A percentile compares a stretch with the other conserved stretches of the same genome.
Conservation (phyloP, 2,113 vertebrate genomes). For the Alaudala cheleensis region DNA sequence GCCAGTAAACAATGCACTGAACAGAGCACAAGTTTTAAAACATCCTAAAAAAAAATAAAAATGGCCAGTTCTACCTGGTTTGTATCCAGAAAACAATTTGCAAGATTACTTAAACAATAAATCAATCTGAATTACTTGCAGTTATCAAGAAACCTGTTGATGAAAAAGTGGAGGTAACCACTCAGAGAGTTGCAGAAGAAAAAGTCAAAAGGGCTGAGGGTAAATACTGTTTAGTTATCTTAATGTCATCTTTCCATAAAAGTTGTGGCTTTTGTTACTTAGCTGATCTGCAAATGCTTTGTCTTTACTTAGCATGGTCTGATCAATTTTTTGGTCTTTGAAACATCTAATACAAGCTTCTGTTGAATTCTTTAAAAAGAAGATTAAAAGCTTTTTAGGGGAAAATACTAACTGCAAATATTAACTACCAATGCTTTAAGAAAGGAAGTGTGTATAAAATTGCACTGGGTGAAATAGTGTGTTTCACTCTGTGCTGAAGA, state of each 20-base stretch:
- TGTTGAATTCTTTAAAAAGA: not conserved
- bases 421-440: not conserved
- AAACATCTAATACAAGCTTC: not conserved
- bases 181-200: conserved; percentile 73
- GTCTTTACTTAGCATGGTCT: not conserved
- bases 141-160: conserved; percentile 82
- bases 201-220: conserved; percentile 73
- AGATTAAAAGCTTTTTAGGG: not conserved
- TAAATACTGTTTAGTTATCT: conserved; percentile 48
- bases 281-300: not conserved
- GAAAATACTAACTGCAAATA: not conserved
- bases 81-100: not conserved
- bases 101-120: conserved; percentile 42
- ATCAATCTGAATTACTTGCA: conserved; percentile 75
- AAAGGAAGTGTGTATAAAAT: not conserved
- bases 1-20: not conserved
- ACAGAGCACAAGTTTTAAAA: not conserved
- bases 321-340: not conserved
- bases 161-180: conserved; percentile 76
- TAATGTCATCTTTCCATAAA: not conserved
- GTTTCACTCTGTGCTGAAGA: not conserved
- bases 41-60: not conserved
- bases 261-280: not conserved
- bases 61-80: not conserved
- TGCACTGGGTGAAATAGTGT: not conserved